Evolutionary conservation across 2,797 vertebrate species (phyloP).

Genomic region (Semaprochilodus insignis): DNA sequence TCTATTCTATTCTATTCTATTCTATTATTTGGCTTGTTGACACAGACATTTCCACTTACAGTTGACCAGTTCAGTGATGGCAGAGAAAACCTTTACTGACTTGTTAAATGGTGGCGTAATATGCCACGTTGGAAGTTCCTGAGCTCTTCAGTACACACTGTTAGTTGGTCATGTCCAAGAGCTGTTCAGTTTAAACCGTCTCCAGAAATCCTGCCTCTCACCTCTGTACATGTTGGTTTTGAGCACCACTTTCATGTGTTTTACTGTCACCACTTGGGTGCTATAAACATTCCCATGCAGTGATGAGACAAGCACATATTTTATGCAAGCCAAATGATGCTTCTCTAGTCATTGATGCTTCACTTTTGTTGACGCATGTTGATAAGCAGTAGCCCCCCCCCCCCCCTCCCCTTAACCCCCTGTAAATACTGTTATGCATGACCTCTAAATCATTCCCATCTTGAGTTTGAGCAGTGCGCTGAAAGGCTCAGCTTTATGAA

Average conservation of each 20-base stretch:
- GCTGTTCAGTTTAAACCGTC: too few species aligned
- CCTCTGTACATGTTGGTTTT: background rate
- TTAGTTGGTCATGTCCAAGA: too few species aligned
- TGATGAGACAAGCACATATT: background rate
- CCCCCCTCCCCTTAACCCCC: background rate
- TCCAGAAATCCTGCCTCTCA: background rate
- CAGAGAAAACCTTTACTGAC: too few species aligned
- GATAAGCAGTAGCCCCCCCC: background rate
- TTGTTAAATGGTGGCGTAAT: too few species aligned
- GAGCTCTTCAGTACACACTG: too few species aligned
- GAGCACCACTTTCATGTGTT: background rate
- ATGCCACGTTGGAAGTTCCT: too few species aligned
- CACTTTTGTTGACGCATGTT: slow-evolving; percentile 3
- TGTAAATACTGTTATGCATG: slow-evolving; percentile 6
- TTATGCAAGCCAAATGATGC: background rate
- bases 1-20: too few species aligned
- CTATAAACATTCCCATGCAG: slow-evolving; percentile 27
- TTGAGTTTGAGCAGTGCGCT: background rate
- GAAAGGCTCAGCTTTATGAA: background rate
- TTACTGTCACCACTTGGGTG: background rate
- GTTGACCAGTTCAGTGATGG: too few species aligned
- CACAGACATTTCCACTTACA: too few species aligned
- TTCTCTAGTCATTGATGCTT: background rate
- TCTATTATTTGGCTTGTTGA: too few species aligned
- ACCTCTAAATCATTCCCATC: background rate